A percentile compares a stretch with the other conserved stretches of the same genome.
Conservation (phyloP, 2,888 invertebrate species). For the Xylocampa areola region DNA sequence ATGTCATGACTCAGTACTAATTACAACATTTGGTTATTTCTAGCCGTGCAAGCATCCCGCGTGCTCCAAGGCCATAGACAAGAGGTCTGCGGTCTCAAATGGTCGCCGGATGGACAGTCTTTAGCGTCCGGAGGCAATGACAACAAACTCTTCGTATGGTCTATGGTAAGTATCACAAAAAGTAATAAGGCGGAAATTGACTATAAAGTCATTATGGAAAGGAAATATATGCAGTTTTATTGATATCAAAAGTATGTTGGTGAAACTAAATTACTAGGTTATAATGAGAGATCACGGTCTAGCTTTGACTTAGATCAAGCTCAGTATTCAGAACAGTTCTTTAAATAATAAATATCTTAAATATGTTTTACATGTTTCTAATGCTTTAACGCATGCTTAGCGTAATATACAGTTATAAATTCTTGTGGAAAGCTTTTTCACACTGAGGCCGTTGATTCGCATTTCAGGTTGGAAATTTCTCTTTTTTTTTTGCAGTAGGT, state of each 20-base stretch:
- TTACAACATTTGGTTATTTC: conserved; percentile 54
- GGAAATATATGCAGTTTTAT: conserved; percentile 21
- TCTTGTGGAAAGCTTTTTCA: too few relatives aligned
- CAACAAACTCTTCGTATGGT: conserved; percentile 98
- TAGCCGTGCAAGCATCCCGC: conserved; percentile 92
- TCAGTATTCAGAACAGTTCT: too few relatives aligned
- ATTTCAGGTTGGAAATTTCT: too few relatives aligned
- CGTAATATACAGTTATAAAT: too few relatives aligned
- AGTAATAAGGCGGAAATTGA: conserved; percentile 22
- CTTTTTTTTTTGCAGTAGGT: too few relatives aligned
- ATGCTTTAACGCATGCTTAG: too few relatives aligned
- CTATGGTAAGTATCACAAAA: conserved; percentile 83
- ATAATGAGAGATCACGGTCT: too few relatives aligned
- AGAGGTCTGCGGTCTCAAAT: conserved; percentile 99
- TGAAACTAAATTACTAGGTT: background rate
- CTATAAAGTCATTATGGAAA: conserved; percentile 18
- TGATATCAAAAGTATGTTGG: conserved; percentile 7
- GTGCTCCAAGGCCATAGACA: conserved; percentile 97
- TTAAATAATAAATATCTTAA: too few relatives aligned
- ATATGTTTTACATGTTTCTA: too few relatives aligned
- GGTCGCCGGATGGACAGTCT: conserved; percentile 99
- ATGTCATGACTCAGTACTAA: conserved; percentile 29
- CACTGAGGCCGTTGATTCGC: too few relatives aligned
- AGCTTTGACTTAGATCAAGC: too few relatives aligned
- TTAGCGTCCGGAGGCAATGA: conserved; percentile 99